Evolutionary conservation across 2,113 vertebrate species (phyloP).

Genomic region (Gavialis gangeticus): DNA sequence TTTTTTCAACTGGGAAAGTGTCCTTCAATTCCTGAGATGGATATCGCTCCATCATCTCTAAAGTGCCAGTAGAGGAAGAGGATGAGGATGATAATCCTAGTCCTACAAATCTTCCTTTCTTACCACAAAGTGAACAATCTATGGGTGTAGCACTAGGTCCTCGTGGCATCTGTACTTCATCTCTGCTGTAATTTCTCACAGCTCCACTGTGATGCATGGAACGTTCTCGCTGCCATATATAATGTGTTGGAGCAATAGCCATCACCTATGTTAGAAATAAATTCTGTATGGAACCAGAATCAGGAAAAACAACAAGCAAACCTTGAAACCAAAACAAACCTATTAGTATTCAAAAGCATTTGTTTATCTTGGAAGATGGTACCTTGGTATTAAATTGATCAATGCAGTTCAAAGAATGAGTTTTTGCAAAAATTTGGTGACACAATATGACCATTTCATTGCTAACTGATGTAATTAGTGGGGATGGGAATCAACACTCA

Average conservation of each 20-base stretch:
- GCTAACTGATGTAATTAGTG: not conserved
- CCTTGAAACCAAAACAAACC: not conserved
- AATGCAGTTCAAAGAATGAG: not conserved
- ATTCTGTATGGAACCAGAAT: not conserved
- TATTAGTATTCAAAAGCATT: not conserved
- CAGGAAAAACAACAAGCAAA: not conserved
- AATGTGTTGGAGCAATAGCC: slow-evolving; percentile 92
- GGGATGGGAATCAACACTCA: not conserved
- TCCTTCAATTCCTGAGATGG: slow-evolving; percentile 42
- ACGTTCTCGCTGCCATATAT: slow-evolving; percentile 90
- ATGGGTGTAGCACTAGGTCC: slow-evolving; percentile 85
- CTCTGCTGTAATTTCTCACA: slow-evolving; percentile 79
- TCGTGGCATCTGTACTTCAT: slow-evolving; percentile 74
- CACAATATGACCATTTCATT: not conserved
- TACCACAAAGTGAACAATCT: slow-evolving; percentile 86
- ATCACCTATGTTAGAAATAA: slow-evolving; percentile 85
- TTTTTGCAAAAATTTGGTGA: not conserved
- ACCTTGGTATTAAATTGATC: not conserved
- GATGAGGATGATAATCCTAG: slow-evolving; percentile 78
- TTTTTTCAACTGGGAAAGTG: slow-evolving; percentile 39
- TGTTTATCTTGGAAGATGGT: not conserved
- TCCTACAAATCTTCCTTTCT: slow-evolving; percentile 76
- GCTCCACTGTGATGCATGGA: slow-evolving; percentile 90
- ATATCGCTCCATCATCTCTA: slow-evolving; percentile 56
- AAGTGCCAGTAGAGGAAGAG: slow-evolving; percentile 71